Base-by-base conservation (phyloP, 2,113 vertebrate species). In the Gnathonemus echidnorhynchus region DNA sequence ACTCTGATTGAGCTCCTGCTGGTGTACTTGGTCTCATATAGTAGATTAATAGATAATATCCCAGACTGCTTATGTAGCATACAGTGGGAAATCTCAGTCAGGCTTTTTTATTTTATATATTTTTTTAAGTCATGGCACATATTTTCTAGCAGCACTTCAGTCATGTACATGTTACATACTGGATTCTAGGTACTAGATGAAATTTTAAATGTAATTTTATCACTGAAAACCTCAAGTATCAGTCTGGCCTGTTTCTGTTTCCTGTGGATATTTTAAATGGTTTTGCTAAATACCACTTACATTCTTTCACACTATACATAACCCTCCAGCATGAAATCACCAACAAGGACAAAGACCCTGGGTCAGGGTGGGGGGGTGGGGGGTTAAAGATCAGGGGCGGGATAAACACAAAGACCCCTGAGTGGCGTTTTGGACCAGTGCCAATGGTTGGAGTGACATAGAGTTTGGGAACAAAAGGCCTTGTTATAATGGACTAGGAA, bases 401-500 rank as follows among this genome's bases (percentile, higher is more conserved):
- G 87, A 45, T 66, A 45, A 66, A 45, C 21, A n/a, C 45, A 84
- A 84, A 91, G 90, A 89, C 80, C 88, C 89, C 45, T 77, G 77
- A 91, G 15, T 35, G 13, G 17, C n/a, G 31, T 88, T 42, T 92
- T 93, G 90, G 50, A 91, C 91, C n/a, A 70, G 48, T 91, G 49
- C 86, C 11, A 5, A 39, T 7, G 15, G 48, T 21, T 87, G 49
- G 89, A 85, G 93, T 92, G 90, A 89, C 89, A 39, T 90, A 66
- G 74, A 90, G 91, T 91, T 50, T 74, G 94, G 94, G 95, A 97
- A 98, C 97, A 97, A 97, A 97, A 97, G 96, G 93, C 92, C 94
- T 94, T 92, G 95, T 96, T 96, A 94, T 97, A 96, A 96, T 95
- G 93, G 93, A 95, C 95, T 93, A 92, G 98, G 98, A 98, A 98